These are phyloP conservation scores for Bursaphelenchus mucronatus DNA, from an alignment of 1,140 invertebrate genomes.

Conservation along the genomic window DNA sequence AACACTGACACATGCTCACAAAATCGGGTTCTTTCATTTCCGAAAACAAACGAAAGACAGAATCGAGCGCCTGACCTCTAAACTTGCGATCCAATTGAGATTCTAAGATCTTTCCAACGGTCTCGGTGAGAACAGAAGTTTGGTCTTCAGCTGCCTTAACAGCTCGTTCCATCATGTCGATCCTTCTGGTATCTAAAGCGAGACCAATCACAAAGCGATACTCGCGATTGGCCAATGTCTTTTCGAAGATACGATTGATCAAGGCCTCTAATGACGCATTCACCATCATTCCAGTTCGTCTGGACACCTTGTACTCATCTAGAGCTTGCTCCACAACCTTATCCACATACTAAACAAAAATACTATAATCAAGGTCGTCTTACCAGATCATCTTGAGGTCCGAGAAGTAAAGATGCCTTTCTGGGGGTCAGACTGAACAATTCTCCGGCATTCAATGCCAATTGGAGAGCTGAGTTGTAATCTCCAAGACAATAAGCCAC, in stretches of 20 bases:
- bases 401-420: conserved; percentile 88
- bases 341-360: conserved; percentile 83
- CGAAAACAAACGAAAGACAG: conserved; percentile 44
- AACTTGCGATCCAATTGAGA: conserved; percentile 48
- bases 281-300: conserved; percentile 64
- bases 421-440: conserved; percentile 73
- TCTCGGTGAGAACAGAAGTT: conserved; percentile 47
- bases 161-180: conserved; percentile 54
- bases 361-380: conserved; percentile 72
- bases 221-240: conserved; percentile 61
- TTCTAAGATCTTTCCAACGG: conserved; percentile 50
- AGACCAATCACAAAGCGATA: conserved; percentile 51
- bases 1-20: conserved; percentile 49
- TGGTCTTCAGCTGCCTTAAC: conserved; percentile 44
- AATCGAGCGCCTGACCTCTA: conserved; percentile 39
- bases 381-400: conserved; percentile 45
- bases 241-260: conserved; percentile 91
- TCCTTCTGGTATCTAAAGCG: conserved; percentile 49
- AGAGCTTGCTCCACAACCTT: conserved; percentile 64
- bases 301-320: conserved; percentile 61
- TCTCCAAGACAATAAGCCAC: conserved; percentile 60
- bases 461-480: conserved; percentile 42
- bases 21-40: conserved; percentile 47
- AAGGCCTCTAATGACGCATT: conserved; percentile 85
- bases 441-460: conserved; percentile 48